Evolutionary conservation across 2,113 vertebrate genomes (phyloP).

Genomic region (Sapajus apella): DNA sequence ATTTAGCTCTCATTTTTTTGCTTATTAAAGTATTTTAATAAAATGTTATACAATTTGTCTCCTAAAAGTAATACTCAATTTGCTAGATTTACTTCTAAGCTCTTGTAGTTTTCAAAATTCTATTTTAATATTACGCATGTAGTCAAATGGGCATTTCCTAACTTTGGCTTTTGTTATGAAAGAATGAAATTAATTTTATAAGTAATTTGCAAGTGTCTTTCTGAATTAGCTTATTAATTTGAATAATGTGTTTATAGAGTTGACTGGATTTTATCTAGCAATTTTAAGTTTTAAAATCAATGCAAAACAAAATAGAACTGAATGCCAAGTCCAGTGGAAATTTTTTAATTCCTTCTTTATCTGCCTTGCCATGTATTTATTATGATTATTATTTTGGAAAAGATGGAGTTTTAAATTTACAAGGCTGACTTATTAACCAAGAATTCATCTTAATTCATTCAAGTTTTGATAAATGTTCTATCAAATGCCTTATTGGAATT

Average conservation of each 20-base stretch:
- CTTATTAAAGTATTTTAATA: background rate
- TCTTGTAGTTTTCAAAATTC: background rate
- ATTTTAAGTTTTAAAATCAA: conserved; percentile 18
- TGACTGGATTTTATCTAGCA: background rate
- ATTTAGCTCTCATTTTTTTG: background rate
- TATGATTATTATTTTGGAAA: conserved; percentile 3
- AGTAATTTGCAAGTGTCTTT: background rate
- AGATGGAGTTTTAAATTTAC: conserved; percentile 45
- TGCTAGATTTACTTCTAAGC: background rate
- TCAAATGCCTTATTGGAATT: conserved; percentile 57
- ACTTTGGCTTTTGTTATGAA: background rate
- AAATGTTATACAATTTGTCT: conserved; percentile 3
- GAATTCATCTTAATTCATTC: conserved; percentile 47
- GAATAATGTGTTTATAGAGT: background rate
- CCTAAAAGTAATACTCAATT: background rate
- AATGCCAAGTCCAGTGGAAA: background rate
- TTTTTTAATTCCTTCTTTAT: background rate
- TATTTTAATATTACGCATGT: background rate
- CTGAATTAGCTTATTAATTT: background rate
- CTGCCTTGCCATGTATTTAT: conserved; percentile 21
- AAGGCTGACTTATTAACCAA: conserved; percentile 50
- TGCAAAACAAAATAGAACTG: conserved; percentile 17
- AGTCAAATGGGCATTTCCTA: background rate
- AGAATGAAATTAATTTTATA: background rate
- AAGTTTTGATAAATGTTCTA: conserved; percentile 56